These are phyloP conservation scores for Volucella bombylans DNA, from an alignment of 2,888 invertebrate species.

Conservation along the genomic window DNA sequence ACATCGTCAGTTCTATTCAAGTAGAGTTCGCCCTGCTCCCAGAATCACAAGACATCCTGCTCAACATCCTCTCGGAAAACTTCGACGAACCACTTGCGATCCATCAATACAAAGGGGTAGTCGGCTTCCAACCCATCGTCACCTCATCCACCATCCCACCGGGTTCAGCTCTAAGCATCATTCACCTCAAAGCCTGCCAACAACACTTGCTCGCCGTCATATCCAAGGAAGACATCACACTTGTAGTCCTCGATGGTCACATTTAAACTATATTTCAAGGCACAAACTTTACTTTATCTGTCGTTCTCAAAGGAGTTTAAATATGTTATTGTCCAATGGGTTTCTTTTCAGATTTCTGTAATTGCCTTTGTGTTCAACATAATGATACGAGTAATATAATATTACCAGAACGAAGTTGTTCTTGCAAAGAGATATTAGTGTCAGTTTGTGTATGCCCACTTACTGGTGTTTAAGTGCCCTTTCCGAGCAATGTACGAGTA, in stretches of 20 bases:
- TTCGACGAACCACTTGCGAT: conserved; percentile 81
- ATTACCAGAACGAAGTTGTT: no score
- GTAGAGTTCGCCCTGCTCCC: conserved; percentile 81
- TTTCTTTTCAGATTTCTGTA: no score
- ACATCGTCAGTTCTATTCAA: conserved; percentile 78
- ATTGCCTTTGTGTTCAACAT: no score
- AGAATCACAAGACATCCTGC: conserved; percentile 81
- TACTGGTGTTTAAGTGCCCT: no score
- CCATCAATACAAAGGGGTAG: conserved; percentile 82
- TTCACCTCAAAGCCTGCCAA: conserved; percentile 50
- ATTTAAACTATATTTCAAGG: no score
- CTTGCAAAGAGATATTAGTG: no score
- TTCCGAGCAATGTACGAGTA: no score
- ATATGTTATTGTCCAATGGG: no score
- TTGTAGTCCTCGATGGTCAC: conserved; percentile 72
- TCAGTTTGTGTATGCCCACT: no score
- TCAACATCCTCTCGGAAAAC: conserved; percentile 81
- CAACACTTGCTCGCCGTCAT: conserved; percentile 76
- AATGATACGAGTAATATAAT: no score
- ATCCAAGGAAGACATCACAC: conserved; percentile 71
- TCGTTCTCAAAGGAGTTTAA: no score
- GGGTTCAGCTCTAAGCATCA: conserved; percentile 54
- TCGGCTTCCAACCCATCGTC: conserved; percentile 80
- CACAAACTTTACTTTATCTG: no score
- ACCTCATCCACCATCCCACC: conserved; percentile 76